Conservation (phyloP, 2,888 invertebrate species). For the Himalopsyche japonica region DNA sequence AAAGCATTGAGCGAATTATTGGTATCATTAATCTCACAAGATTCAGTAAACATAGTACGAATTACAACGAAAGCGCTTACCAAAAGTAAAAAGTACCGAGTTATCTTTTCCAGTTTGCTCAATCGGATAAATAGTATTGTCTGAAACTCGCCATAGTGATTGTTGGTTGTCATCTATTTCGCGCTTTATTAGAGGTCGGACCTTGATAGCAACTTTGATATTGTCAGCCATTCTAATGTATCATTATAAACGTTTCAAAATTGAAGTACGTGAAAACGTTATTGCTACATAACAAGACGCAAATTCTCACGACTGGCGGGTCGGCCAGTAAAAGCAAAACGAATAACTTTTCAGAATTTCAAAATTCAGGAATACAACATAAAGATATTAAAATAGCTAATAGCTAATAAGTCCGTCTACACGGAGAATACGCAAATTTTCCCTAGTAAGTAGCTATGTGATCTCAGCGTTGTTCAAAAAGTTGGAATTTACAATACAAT, state of each 20-base stretch:
- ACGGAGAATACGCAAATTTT: too few relatives aligned
- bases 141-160: slow-evolving; percentile 61
- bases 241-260: not conserved
- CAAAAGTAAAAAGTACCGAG: slow-evolving; percentile 45
- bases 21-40: slow-evolving; percentile 33
- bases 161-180: slow-evolving; percentile 63
- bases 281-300: not conserved
- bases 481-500: too few relatives aligned
- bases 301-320: not conserved
- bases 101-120: slow-evolving; percentile 42
- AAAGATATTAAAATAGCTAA: not conserved
- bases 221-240: slow-evolving; percentile 61
- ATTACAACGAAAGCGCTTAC: slow-evolving; percentile 29
- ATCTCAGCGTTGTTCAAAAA: too few relatives aligned
- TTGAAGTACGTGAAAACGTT: not conserved
- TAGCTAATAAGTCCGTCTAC: too few relatives aligned
- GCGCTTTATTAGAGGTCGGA: slow-evolving; percentile 68
- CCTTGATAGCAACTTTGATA: slow-evolving; percentile 77
- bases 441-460: too few relatives aligned
- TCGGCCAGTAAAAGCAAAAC: not conserved
- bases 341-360: slow-evolving; percentile 19
- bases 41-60: not conserved
- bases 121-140: slow-evolving; percentile 21
- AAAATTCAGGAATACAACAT: slow-evolving; percentile 25
- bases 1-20: slow-evolving; percentile 36